Base-by-base conservation (phyloP, 2,888 invertebrate genomes). In the Prosapia bicincta region DNA sequence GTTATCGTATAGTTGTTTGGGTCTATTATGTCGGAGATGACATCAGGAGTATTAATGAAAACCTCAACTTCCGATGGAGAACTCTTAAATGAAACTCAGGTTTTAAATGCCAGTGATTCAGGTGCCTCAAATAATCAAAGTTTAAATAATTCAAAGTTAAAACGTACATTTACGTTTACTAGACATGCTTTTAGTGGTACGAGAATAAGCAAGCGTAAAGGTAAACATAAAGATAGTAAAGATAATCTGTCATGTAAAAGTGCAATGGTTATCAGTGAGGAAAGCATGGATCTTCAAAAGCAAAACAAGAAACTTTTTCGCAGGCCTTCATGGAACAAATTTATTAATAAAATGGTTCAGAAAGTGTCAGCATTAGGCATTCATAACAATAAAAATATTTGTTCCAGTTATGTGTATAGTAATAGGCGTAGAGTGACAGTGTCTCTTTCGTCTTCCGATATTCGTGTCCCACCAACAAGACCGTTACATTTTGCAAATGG, bases 121-220 rank as follows among this genome's bases (percentile, higher is more conserved):
- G 75, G 54, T 38, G 32, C 26, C 28, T 38, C 66, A 26, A 74
- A 76, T 32, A 23, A 65, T 24, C 76, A 70, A 69, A 20, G 20
- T 54, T 54, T 54, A 54, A 69, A 75, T 65, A 79, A 81, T 71
- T 78, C 86, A 32, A 86, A 86, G 80, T 85, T 91, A 80, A 90
- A 90, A 84, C 90, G 94, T 83, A 92, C 93, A 82, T 93, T 94
- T 87, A 93, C 94, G 78, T 88, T 94, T 84, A 93, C 94, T 82
- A 90, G 92, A 82, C 93, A 93, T 88, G 92, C 93, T 78, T 92
- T 80, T 79, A 86, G 86, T 81, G 85, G 84, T 81, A 84, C 85
- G 66, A 81, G 81, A 78, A 83, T 80, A 79, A 86, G 84, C 82
- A 84, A 86, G 74, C 83, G 84, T 75, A 85, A 85, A 78, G 86